A percentile compares a stretch with the other conserved stretches of the same genome.
Conservation (phyloP, 2,113 vertebrate species). For the Stigmatopora argus region DNA sequence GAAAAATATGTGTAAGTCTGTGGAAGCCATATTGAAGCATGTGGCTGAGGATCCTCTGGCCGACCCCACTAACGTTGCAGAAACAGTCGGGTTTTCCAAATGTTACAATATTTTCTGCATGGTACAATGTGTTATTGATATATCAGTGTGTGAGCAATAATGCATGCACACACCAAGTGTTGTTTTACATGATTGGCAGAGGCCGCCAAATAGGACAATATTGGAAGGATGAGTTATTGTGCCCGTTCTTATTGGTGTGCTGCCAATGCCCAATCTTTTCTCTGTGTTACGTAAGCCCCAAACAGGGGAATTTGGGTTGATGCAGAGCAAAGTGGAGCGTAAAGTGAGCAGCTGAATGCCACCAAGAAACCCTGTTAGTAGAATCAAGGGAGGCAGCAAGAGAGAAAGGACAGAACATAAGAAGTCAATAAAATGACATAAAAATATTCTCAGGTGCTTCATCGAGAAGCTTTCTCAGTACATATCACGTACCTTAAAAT, state of each 20-base stretch:
- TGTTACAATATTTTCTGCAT: constrained; percentile 24
- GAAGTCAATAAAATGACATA: constrained; percentile 1
- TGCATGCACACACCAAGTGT: constrained; percentile 35
- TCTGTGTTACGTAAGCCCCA: constrained; percentile 41
- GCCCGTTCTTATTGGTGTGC: constrained; percentile 44
- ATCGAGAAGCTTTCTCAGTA: not conserved
- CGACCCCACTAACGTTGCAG: constrained; percentile 11
- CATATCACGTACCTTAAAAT: not conserved
- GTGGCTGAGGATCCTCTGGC: not conserved
- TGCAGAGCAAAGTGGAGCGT: constrained; percentile 52
- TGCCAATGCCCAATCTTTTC: constrained; percentile 36
- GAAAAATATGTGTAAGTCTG: not conserved
- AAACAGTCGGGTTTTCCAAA: constrained; percentile 27
- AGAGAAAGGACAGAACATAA: constrained; percentile 13
- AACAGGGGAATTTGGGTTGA: constrained; percentile 47
- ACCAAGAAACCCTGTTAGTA: constrained; percentile 31
- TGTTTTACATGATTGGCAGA: constrained; percentile 44
- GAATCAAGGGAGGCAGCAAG: not conserved
- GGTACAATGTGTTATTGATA: constrained; percentile 8
- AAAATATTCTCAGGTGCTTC: constrained; percentile 1
- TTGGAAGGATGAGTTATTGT: constrained; percentile 38
- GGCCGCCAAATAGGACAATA: constrained; percentile 44
- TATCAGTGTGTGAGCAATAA: constrained; percentile 26
- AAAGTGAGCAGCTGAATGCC: constrained; percentile 54
- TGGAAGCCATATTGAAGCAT: not conserved